phyloP scores from a whole-genome alignment of 2,113 vertebrate species.

The Cyanoderma ruficeps region DNA sequence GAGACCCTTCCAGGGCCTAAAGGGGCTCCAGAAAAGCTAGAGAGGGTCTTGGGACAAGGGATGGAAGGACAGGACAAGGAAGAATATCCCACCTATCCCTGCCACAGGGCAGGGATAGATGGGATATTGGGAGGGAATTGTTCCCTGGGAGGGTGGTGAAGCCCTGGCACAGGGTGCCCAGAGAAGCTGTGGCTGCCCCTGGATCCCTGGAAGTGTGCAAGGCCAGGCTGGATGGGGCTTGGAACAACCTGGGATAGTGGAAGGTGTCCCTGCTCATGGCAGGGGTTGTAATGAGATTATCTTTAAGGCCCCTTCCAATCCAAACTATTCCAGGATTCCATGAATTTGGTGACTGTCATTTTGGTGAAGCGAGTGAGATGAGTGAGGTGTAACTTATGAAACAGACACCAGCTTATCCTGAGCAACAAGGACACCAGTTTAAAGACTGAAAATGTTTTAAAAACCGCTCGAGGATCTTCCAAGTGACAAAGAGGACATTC shows the following conservation, averaged over 20 bases:
- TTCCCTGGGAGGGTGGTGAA: accelerated
- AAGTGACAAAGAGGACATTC: conserved; percentile 2
- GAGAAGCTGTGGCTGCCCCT: background rate
- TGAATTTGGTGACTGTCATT: background rate
- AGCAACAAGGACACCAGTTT: conserved; percentile 36
- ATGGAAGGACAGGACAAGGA: background rate
- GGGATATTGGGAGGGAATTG: background rate
- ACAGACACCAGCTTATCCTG: conserved; percentile 2
- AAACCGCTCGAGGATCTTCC: conserved; percentile 17
- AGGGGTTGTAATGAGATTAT: accelerated
- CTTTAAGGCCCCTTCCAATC: background rate
- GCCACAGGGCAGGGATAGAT: accelerated
- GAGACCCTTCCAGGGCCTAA: accelerated
- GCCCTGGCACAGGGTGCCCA: background rate
- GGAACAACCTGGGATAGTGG: accelerated
- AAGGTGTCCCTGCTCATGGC: background rate
- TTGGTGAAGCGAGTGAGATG: background rate
- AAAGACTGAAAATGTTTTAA: conserved; percentile 24
- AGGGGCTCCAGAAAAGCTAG: background rate
- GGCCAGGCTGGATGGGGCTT: accelerated
- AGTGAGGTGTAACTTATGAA: conserved; percentile 25
- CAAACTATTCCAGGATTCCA: background rate
- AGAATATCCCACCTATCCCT: background rate
- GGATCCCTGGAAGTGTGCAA: background rate
- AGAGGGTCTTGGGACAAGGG: background rate